phyloP scores from a whole-genome alignment of 2,797 vertebrate genomes.

The Pipistrellus pipistrellus region DNA sequence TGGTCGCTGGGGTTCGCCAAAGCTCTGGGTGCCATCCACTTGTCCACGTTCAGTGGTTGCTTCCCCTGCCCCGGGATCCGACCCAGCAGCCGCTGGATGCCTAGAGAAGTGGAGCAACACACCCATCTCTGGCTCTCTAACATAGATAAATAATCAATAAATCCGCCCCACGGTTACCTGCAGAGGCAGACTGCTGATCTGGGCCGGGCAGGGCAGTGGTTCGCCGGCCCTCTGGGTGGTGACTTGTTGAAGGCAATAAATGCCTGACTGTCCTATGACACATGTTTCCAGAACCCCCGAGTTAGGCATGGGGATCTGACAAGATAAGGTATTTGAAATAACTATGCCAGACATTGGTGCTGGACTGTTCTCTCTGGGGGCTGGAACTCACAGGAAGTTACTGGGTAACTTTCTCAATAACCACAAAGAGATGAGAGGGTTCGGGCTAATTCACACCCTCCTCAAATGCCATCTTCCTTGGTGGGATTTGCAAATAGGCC shows the following conservation, averaged over 20 bases:
- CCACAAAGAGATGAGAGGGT: background rate
- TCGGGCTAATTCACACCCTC: background rate
- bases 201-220: background rate
- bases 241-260: slow-evolving; percentile 28
- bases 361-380: background rate
- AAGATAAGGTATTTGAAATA: background rate
- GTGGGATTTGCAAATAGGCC: background rate
- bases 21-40: no score
- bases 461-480: background rate
- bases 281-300: slow-evolving; percentile 1
- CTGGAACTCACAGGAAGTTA: background rate
- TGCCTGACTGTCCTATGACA: background rate
- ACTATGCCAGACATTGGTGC: background rate
- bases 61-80: no score
- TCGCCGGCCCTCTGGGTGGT: background rate
- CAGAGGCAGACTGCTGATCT: background rate
- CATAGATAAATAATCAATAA: no score
- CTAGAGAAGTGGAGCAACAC: no score
- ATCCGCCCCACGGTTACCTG: no score
- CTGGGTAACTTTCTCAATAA: background rate
- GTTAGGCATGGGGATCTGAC: background rate
- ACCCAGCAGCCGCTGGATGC: no score
- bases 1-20: background rate
- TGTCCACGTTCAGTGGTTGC: no score
- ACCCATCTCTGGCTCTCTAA: no score